Evolutionary conservation across 1,140 invertebrate genomes (phyloP).

Genomic region (Agrypnia vestita): DNA sequence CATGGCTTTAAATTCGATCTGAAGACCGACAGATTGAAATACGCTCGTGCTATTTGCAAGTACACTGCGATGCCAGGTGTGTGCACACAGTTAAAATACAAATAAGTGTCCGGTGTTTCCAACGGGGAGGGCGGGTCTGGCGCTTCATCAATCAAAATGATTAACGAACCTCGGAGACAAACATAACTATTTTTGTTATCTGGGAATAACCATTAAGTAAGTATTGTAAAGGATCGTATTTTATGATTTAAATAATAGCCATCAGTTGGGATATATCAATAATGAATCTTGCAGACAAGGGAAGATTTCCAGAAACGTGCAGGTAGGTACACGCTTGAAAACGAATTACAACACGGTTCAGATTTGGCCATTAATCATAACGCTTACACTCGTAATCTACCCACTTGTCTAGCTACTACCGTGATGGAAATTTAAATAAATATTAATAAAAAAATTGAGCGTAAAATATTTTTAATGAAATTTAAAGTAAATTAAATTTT

Average conservation of each 20-base stretch:
- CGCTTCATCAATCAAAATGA: conserved; percentile 29
- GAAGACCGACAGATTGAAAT: too few species aligned
- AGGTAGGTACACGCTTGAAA: neutral
- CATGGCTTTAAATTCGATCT: too few species aligned
- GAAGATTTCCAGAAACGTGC: conserved; percentile 1
- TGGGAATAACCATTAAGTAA: conserved; percentile 3
- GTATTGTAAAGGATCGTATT: neutral
- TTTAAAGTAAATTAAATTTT: too few species aligned
- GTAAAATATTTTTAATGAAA: too few species aligned
- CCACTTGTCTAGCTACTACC: too few species aligned
- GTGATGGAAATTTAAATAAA: too few species aligned
- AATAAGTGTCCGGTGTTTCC: too few species aligned
- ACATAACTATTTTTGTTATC: conserved; percentile 2
- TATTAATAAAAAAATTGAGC: too few species aligned
- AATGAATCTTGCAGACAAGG: conserved; percentile 16
- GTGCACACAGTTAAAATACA: too few species aligned
- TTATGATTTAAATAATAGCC: neutral
- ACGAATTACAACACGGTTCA: neutral
- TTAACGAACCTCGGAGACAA: conserved; percentile 5
- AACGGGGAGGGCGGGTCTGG: neutral
- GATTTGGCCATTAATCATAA: neutral
- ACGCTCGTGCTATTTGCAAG: too few species aligned
- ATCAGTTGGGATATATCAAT: conserved; percentile 29
- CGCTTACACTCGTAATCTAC: neutral
- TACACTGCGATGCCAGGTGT: too few species aligned